Percentiles rank a stretch among this genome's conserved stretches.
Evolutionary conservation across 2,113 vertebrate species (phyloP).

Genomic region (Lasiurus cinereus): DNA sequence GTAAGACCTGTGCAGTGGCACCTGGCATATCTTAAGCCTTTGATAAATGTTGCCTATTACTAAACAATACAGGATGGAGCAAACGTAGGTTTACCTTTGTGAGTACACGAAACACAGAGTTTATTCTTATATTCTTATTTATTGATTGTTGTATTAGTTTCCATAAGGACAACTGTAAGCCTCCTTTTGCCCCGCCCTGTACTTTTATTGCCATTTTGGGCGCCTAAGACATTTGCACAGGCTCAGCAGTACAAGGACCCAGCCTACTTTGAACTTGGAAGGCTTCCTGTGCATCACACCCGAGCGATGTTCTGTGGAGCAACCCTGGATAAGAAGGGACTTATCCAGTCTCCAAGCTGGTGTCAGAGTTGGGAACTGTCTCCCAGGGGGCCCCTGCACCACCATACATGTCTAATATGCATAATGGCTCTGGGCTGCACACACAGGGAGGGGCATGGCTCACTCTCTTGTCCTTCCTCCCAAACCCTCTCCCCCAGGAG

Average conservation of each 20-base stretch:
- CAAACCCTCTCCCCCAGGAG: not conserved
- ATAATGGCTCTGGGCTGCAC: not conserved
- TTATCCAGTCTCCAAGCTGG: not conserved
- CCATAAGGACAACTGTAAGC: not conserved
- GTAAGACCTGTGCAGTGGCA: not conserved
- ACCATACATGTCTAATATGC: not conserved
- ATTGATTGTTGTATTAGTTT: not conserved
- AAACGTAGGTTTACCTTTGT: not conserved
- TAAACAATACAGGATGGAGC: not conserved
- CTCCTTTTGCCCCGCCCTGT: not conserved
- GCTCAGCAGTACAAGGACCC: not conserved
- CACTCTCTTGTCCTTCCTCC: not conserved
- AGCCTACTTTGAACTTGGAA: not conserved
- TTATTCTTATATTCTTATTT: not conserved
- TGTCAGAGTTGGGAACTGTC: not conserved
- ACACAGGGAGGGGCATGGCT: not conserved
- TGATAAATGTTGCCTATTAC: constrained; percentile 28
- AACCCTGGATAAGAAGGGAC: not conserved
- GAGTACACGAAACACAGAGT: not conserved
- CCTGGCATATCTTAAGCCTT: not conserved
- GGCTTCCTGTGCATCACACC: not conserved
- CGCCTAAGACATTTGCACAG: not conserved
- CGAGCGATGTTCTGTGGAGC: not conserved
- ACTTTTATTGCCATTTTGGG: not conserved
- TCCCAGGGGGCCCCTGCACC: not conserved